Conservation (phyloP, 2,888 invertebrate genomes). For the Nymphalis c-album region DNA sequence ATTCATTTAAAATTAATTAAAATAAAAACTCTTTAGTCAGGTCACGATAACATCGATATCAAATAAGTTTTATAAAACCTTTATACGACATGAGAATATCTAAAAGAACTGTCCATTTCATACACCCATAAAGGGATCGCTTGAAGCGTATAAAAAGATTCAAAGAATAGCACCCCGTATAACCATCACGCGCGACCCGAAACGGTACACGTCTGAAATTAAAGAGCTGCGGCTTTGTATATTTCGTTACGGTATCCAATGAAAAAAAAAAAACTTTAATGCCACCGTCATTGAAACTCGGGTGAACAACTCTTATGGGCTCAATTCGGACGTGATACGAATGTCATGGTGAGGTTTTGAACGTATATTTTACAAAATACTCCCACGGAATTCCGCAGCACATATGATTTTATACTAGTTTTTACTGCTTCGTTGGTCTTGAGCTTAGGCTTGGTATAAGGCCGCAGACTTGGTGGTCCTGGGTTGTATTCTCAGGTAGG, state of each 20-base stretch:
- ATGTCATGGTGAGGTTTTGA: conserved; percentile 46
- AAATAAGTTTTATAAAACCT: neutral
- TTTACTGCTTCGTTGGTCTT: too few species aligned
- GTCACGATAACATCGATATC: neutral
- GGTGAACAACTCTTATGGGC: conserved; percentile 62
- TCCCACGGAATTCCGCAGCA: conserved; percentile 3
- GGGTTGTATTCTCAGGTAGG: too few species aligned
- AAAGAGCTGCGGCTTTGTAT: conserved; percentile 59
- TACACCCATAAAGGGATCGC: neutral
- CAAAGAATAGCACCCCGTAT: conserved; percentile 33
- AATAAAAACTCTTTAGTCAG: too few species aligned
- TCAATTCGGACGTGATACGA: conserved; percentile 66
- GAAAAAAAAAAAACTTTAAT: conserved; percentile 51
- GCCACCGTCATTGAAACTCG: conserved; percentile 63
- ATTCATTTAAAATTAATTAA: too few species aligned
- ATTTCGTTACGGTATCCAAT: conserved; percentile 52
- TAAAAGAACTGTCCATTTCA: neutral
- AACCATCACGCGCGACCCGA: conserved; percentile 52
- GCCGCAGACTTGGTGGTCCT: too few species aligned
- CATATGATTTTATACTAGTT: too few species aligned
- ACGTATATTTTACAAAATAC: conserved; percentile 3
- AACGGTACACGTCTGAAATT: conserved; percentile 67
- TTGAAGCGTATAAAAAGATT: conserved; percentile 12
- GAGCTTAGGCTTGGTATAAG: too few species aligned
- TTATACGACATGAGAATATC: too few species aligned